A percentile compares a stretch with the other conserved stretches of the same genome.
These are phyloP conservation scores for Silurus glanis DNA, from an alignment of 2,113 vertebrate genomes.

Conservation along the genomic window DNA sequence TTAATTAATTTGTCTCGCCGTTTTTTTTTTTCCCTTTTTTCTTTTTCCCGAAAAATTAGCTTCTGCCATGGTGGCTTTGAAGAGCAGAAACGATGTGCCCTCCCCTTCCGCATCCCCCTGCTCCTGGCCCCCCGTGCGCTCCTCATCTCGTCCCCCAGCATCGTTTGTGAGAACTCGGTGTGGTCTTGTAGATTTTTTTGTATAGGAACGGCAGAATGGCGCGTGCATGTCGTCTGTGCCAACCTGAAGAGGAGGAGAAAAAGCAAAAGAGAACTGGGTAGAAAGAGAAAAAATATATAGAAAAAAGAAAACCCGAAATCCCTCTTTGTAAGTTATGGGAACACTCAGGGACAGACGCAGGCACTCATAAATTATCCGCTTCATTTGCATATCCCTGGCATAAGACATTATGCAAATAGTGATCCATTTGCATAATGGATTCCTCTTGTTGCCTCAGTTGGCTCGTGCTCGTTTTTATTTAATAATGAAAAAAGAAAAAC, in stretches of 20 bases:
- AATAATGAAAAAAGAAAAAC: slow-evolving; percentile 70
- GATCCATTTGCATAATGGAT: slow-evolving; percentile 93
- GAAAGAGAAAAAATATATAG: slow-evolving; percentile 25
- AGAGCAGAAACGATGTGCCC: slow-evolving; percentile 63
- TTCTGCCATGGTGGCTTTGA: slow-evolving; percentile 65
- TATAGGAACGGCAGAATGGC: slow-evolving; percentile 53
- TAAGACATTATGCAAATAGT: slow-evolving; percentile 96
- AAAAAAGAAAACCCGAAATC: slow-evolving; percentile 52
- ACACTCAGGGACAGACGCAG: slow-evolving; percentile 87
- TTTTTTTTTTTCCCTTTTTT: slow-evolving; percentile 66
- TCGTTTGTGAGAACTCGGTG: slow-evolving; percentile 61
- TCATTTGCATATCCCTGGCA: slow-evolving; percentile 95
- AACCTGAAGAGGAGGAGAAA: slow-evolving; percentile 65
- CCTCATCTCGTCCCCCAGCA: slow-evolving; percentile 48
- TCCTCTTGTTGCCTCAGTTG: slow-evolving; percentile 89
- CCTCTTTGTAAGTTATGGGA: slow-evolving; percentile 90
- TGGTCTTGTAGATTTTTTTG: slow-evolving; percentile 61
- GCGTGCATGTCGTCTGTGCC: slow-evolving; percentile 63
- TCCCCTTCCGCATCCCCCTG: slow-evolving; percentile 57
- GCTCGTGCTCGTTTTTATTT: slow-evolving; percentile 81
- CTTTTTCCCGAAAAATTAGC: slow-evolving; percentile 67
- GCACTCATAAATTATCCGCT: slow-evolving; percentile 94
- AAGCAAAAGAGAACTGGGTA: slow-evolving; percentile 47
- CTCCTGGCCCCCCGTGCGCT: slow-evolving; percentile 53
- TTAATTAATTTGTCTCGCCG: slow-evolving; percentile 65